Percentiles rank a stretch among this genome's conserved stretches.
Conservation (phyloP, 2,888 invertebrate genomes). For the Lithophane leautieri region DNA sequence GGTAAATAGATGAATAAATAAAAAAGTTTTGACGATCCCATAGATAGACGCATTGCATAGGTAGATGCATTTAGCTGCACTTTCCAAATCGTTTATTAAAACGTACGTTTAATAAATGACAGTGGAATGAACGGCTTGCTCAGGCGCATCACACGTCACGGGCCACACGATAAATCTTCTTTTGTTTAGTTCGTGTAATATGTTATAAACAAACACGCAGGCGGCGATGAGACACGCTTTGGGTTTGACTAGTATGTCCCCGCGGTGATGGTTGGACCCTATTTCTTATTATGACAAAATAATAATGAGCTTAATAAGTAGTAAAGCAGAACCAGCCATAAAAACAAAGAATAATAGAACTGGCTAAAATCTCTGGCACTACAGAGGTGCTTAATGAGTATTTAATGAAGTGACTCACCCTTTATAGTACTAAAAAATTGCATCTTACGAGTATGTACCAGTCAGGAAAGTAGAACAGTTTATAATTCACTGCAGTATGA, state of each 20-base stretch:
- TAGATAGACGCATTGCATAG: conserved; percentile 24
- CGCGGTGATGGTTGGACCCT: conserved; percentile 18
- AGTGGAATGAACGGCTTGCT: conserved; percentile 77
- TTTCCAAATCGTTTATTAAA: conserved; percentile 69
- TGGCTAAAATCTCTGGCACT: neutral
- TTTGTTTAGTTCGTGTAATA: conserved; percentile 81
- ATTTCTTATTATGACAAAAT: neutral
- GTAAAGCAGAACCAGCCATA: neutral
- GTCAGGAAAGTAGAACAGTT: neutral
- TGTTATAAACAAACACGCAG: conserved; percentile 68
- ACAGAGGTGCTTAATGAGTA: neutral
- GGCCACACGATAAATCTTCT: conserved; percentile 84
- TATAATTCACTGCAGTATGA: neutral
- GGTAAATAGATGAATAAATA: neutral
- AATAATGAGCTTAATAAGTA: neutral
- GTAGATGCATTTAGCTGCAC: conserved; percentile 63
- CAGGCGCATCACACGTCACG: conserved; percentile 75
- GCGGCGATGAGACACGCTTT: conserved; percentile 51
- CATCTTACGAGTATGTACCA: neutral
- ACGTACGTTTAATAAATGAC: conserved; percentile 77
- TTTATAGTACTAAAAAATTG: neutral
- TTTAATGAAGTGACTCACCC: neutral
- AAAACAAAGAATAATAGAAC: neutral
- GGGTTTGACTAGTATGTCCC: conserved; percentile 39
- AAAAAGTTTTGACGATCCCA: conserved; percentile 12